Conservation (phyloP, 1,140 invertebrate species). For the Leptinotarsa lineolata region DNA sequence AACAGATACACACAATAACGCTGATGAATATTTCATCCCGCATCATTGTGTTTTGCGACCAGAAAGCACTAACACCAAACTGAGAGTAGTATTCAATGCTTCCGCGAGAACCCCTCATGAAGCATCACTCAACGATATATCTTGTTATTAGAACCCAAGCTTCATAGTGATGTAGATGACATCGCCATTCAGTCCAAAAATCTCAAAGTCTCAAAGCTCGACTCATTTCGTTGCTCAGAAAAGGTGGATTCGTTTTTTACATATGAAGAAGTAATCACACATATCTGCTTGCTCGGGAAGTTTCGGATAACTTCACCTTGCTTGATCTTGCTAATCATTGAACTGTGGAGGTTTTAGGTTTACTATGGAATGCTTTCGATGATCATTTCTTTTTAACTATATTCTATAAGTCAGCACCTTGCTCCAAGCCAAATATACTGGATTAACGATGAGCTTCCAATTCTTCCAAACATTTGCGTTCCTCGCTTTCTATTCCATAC, state of each 20-base stretch:
- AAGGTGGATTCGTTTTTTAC: neutral
- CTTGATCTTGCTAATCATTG: neutral
- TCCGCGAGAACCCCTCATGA: conserved; percentile 26
- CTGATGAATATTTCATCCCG: conserved; percentile 19
- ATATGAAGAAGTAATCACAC: neutral
- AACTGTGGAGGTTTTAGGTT: neutral
- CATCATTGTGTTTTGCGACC: conserved; percentile 53
- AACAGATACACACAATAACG: neutral
- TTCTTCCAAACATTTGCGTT: neutral
- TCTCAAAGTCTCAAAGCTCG: neutral
- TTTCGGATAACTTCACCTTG: neutral
- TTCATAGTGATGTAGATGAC: conserved; percentile 33
- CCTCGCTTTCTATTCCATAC: neutral
- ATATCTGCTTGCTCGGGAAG: neutral
- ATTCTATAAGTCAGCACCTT: neutral
- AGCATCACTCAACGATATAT: neutral
- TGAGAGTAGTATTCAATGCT: conserved; percentile 39
- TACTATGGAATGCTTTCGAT: neutral
- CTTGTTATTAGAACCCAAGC: conserved; percentile 38
- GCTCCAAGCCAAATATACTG: neutral
- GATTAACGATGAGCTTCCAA: neutral
- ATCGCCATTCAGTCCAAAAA: neutral
- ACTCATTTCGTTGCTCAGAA: neutral
- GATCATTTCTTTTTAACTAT: neutral
- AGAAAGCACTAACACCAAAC: conserved; percentile 46